Base-by-base conservation (phyloP, 1,140 invertebrate species). In the Aplysia californica region DNA sequence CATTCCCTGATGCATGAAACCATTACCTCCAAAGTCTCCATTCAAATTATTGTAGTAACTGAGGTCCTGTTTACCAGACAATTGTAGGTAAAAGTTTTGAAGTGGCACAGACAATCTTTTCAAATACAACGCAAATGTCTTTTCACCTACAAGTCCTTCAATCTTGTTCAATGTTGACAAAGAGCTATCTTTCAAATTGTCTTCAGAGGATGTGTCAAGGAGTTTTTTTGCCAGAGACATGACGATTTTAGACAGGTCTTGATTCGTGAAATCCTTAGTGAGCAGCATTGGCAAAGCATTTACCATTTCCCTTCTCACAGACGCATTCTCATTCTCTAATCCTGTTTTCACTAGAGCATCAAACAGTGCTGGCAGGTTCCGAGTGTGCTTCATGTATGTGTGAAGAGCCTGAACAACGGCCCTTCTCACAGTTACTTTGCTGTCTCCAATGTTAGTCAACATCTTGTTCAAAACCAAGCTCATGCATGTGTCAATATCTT, bases 361-460 rank as follows among this genome's bases (percentile, higher is more conserved):
- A 20, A 89, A 76, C 21, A 90, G 66, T 23, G 67, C 44, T 35
- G 84, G 83, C 5, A 89, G 78, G 73, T 87, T 82, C 26, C 77
- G 61, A 10, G 88, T 88, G 73, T 87, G 78, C 65, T 88, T 89
- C 86, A 89, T 88, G 77, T 90, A 90, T 0, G 84, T 83, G 82
- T 88, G 87, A 18, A 90, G 76, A 1, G 87, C 86, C 73, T 89
- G 87, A 44, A 88, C 86, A 21, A 87, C 86, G 23, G 84, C 84
- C 75, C 85, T 82, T 23, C 88, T 79, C 21, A 90, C 83, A 38
- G 84, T 83, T 15, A 87, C 84, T 76, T 88, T 89, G 67, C 77
- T 83, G 78, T 90, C 87, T 31, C 87, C 89, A 58, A 90, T 83
- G 75, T 87, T 87, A 20, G 84, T 78, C 73, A 90, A 82, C n/a